These are phyloP conservation scores for Hemibates koningsi DNA, from an alignment of 2,113 vertebrate species.

Conservation along the genomic window DNA sequence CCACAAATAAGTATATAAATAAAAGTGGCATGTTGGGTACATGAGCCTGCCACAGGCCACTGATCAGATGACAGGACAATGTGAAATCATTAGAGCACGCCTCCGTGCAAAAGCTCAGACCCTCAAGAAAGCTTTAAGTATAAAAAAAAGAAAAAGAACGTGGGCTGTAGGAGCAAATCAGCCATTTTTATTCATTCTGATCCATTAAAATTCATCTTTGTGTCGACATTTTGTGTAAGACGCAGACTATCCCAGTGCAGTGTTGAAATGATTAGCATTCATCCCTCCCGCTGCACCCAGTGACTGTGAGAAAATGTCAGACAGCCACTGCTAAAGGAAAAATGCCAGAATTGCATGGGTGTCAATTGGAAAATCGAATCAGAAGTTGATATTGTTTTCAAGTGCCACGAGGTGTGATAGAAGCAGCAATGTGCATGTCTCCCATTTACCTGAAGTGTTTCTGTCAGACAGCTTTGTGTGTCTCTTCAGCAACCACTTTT, in stretches of 20 bases:
- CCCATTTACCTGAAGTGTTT: neutral
- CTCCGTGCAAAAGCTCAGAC: neutral
- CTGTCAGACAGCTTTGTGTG: neutral
- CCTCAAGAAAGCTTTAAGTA: neutral
- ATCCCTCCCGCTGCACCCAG: neutral
- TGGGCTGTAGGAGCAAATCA: neutral
- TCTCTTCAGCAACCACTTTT: neutral
- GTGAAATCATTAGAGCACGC: slow-evolving; percentile 1
- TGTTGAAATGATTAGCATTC: slow-evolving; percentile 23
- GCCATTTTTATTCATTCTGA: neutral
- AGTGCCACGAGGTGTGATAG: neutral
- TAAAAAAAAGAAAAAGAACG: neutral
- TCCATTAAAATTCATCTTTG: neutral
- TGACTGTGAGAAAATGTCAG: slow-evolving; percentile 46
- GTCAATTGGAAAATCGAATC: slow-evolving; percentile 38
- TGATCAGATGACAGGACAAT: slow-evolving; percentile 15
- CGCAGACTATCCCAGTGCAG: neutral
- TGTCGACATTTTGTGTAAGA: neutral
- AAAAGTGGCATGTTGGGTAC: neutral
- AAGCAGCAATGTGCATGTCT: neutral
- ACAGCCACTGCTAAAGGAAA: slow-evolving; percentile 17
- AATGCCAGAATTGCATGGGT: neutral
- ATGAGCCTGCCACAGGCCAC: neutral
- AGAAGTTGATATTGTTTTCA: slow-evolving; percentile 22
- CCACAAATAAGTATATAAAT: slow-evolving; percentile 8